Percentiles rank a stretch among this genome's conserved stretches.
phyloP scores from a whole-genome alignment of 2,888 invertebrate genomes.

The Toxonevra muliebris region DNA sequence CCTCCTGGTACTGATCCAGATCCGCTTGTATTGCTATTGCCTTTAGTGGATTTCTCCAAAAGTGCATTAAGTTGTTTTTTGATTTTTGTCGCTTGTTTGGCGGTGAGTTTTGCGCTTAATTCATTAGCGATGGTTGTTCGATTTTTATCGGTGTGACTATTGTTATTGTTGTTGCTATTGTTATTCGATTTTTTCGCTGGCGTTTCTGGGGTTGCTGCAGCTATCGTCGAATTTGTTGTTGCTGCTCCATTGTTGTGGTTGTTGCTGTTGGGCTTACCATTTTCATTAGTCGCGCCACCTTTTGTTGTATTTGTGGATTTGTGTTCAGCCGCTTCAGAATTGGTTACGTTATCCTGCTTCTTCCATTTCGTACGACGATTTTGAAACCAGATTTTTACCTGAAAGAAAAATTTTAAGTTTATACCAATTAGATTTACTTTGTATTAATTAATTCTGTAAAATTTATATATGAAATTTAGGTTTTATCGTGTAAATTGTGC shows the following conservation, averaged over 20 bases:
- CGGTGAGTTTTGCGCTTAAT: conserved; percentile 56
- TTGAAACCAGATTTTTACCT: conserved; percentile 66
- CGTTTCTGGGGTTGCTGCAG: conserved; percentile 32
- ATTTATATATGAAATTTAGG: not conserved
- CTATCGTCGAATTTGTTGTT: conserved; percentile 29
- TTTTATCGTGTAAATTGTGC: too few species aligned
- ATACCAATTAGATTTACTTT: not conserved
- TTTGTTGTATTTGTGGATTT: conserved; percentile 47
- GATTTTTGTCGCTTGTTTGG: conserved; percentile 61
- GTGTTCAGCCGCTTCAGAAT: conserved; percentile 81
- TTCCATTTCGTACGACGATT: conserved; percentile 72
- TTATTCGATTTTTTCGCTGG: conserved; percentile 39
- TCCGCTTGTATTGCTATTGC: conserved; percentile 14
- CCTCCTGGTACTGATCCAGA: not conserved
- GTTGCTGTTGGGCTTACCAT: conserved; percentile 35
- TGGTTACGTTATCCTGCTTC: conserved; percentile 91
- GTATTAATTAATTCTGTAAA: not conserved
- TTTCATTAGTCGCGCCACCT: conserved; percentile 29
- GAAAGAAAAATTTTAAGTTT: conserved; percentile 25
- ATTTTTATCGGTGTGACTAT: conserved; percentile 40
- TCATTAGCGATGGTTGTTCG: conserved; percentile 48
- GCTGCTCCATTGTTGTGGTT: conserved; percentile 26
- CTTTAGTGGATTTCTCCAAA: conserved; percentile 53
- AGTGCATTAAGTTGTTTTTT: conserved; percentile 61
- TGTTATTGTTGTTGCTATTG: conserved; percentile 38